These are phyloP conservation scores for Criorhina ranunculi DNA, from an alignment of 2,888 invertebrate species.

Conservation along the genomic window DNA sequence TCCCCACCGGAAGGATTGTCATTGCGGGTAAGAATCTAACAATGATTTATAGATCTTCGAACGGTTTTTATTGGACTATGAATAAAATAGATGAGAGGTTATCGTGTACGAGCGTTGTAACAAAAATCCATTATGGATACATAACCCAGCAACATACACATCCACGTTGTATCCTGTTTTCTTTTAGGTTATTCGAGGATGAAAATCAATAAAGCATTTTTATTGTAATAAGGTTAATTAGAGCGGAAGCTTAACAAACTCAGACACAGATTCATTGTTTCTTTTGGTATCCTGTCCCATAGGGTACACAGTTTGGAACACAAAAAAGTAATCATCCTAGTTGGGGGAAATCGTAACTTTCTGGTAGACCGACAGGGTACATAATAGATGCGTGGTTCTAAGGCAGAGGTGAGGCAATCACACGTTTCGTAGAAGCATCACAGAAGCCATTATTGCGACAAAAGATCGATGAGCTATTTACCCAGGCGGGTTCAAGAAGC, in stretches of 20 bases:
- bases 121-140: conserved; percentile 8
- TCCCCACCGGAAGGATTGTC: conserved; percentile 27
- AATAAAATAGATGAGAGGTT: conserved; percentile 28
- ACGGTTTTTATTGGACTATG: conserved; percentile 51
- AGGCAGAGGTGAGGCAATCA: no score
- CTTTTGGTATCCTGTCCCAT: no score
- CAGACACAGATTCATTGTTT: not conserved
- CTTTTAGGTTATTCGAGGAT: not conserved
- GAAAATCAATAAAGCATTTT: conserved; percentile 33
- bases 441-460: no score
- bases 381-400: no score
- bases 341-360: no score
- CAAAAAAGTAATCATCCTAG: no score
- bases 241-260: conserved; percentile 4
- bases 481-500: no score
- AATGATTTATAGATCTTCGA: conserved; percentile 51
- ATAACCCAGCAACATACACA: not conserved
- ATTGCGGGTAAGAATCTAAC: conserved; percentile 28
- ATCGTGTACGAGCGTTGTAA: conserved; percentile 7
- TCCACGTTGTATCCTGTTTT: not conserved
- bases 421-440: no score
- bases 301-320: no score
- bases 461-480: no score
- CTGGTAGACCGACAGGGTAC: no score
- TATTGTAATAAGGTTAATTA: conserved; percentile 24